Evolutionary conservation across 2,113 vertebrate genomes (phyloP).

Genomic region (Oreotrochilus melanogaster): DNA sequence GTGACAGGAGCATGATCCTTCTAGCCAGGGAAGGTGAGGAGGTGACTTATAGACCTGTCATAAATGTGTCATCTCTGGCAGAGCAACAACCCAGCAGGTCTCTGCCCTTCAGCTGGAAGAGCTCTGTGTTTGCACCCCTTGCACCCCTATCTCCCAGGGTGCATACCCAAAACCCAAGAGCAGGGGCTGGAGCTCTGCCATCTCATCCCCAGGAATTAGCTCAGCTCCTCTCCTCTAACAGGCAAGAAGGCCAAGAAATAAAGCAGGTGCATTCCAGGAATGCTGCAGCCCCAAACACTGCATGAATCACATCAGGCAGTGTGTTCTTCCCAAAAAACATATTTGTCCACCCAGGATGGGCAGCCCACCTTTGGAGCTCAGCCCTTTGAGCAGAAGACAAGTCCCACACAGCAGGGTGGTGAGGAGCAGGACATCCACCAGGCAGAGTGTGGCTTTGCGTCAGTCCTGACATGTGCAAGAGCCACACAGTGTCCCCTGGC

Average conservation of each 20-base stretch:
- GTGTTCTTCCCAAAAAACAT: neutral
- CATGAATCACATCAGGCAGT: neutral
- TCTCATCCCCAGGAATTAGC: neutral
- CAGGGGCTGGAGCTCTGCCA: neutral
- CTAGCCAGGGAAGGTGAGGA: neutral
- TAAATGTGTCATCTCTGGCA: neutral
- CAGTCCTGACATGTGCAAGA: neutral
- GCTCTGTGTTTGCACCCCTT: neutral
- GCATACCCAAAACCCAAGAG: neutral
- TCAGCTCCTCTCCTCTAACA: neutral
- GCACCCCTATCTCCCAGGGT: neutral
- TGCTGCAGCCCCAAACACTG: neutral
- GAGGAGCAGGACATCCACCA: neutral
- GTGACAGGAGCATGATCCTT: neutral
- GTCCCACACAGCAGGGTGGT: neutral
- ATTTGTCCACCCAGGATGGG: accelerated
- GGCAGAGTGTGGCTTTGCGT: neutral
- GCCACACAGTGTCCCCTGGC: accelerated
- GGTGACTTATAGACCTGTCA: neutral
- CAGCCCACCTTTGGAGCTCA: neutral
- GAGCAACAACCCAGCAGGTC: accelerated
- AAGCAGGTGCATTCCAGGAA: conserved; percentile 39
- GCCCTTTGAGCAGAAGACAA: neutral
- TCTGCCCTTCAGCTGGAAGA: neutral
- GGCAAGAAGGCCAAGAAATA: conserved; percentile 35